Evolutionary conservation across 2,113 vertebrate species (phyloP), one percentile per base, ranked within the genome.

Genomic region (Macquaria australasica): DNA sequence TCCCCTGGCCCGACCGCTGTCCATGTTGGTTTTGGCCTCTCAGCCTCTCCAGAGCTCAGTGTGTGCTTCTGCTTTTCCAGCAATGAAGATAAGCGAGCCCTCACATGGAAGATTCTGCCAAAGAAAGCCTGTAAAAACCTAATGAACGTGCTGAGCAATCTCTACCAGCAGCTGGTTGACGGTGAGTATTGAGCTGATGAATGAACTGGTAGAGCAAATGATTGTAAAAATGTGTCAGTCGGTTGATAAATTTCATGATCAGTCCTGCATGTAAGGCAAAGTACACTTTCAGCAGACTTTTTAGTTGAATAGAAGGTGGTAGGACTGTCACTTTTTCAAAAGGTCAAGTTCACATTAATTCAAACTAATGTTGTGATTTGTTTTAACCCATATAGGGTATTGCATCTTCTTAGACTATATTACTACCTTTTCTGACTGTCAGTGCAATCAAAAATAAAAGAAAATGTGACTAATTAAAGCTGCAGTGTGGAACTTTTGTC

Each of bases 91-190:
- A 98, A 98, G 94, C 96, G 97, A 94, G 94, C 95, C 60, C 92
- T 98, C 88, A 97, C 97, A 0, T 99, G 98, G 98, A 99, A 99
- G 94, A 97, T 97, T 84, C 96, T 99, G 91, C 98, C 98, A 90
- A 99, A 99, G 96, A 99, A 99, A 94, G 97, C 98, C 88, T 99
- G 97, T 94, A 99, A 99, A 96, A 97, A 98, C 94, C 95, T 99
- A 78, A 97, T 99, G 96, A 99, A 98, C 90, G 96, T 97, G 75
- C 95, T 99, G 92, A 97, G 90, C 91, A 96, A 95, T 87, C 96
- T 99, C 45, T 95, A 99, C 93, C 97, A 97, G 87, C 97, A 99
- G 76, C 94, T 99, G 89, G 95, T 96, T 73, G 97, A 98, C 83
- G 96, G 98, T 99, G 94, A 97, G 98, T 97, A 31, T 39, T 43